Evolutionary conservation across 2,888 invertebrate species (phyloP).

Genomic region (Spodoptera exigua): DNA sequence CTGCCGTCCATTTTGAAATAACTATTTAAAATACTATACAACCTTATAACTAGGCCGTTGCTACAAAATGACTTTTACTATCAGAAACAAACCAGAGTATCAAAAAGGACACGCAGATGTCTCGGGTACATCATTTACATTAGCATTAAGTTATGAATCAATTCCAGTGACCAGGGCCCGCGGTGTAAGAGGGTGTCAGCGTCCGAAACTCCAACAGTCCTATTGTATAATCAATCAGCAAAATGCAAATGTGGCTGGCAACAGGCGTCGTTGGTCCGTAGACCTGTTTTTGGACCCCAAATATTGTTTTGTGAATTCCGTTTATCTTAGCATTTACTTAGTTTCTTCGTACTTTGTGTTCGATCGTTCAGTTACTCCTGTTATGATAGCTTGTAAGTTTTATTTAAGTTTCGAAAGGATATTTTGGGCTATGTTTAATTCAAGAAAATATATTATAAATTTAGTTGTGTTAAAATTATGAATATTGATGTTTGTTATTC

Average conservation of each 20-base stretch:
- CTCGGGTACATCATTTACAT: conserved; percentile 73
- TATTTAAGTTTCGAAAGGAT: conserved; percentile 7
- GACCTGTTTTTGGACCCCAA: conserved; percentile 60
- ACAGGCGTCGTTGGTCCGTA: conserved; percentile 71
- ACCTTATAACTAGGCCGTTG: conserved; percentile 4
- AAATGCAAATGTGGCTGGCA: conserved; percentile 83
- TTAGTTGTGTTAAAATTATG: no score
- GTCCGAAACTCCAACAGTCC: conserved; percentile 71
- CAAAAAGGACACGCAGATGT: conserved; percentile 37
- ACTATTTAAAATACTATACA: no score
- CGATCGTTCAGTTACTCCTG: conserved; percentile 26
- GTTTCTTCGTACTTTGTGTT: conserved; percentile 38
- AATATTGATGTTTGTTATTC: no score
- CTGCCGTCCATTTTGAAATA: no score
- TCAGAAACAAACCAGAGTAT: conserved; percentile 22
- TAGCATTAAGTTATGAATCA: conserved; percentile 81
- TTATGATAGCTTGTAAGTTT: conserved; percentile 34
- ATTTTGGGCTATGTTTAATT: background rate
- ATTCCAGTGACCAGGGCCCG: conserved; percentile 68
- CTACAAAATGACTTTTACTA: conserved; percentile 4
- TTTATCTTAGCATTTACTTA: conserved; percentile 48
- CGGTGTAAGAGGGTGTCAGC: conserved; percentile 41
- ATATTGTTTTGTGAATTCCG: conserved; percentile 47
- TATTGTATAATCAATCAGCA: conserved; percentile 87
- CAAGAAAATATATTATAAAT: no score